Evolutionary conservation across 1,140 invertebrate species (phyloP).

Genomic region (Magallana gigas): DNA sequence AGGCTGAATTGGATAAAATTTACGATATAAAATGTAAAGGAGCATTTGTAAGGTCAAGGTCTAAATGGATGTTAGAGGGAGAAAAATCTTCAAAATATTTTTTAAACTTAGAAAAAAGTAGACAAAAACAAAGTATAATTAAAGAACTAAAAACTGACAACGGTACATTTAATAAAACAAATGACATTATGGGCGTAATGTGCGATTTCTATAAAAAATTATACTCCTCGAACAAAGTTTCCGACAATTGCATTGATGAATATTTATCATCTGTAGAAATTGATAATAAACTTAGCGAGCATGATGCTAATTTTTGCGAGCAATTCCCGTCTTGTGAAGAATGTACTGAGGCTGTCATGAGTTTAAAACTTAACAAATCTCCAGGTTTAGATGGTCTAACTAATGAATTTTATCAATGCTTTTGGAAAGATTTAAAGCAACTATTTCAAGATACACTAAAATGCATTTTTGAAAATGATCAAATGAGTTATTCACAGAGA

Average conservation of each 20-base stretch:
- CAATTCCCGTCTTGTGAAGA: slow-evolving; percentile 18
- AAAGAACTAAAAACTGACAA: slow-evolving; percentile 10
- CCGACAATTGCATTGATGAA: neutral
- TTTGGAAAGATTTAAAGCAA: slow-evolving; percentile 19
- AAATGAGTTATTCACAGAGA: neutral
- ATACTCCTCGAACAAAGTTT: neutral
- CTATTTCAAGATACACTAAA: neutral
- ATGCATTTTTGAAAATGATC: neutral
- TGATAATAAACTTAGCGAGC: neutral
- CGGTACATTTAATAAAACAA: neutral
- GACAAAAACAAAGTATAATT: slow-evolving; percentile 15
- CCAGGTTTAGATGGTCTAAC: neutral
- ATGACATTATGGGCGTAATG: neutral
- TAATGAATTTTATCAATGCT: slow-evolving; percentile 32
- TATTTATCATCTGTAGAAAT: neutral
- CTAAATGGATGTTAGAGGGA: slow-evolving; percentile 5
- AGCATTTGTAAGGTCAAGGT: slow-evolving; percentile 15
- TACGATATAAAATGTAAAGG: slow-evolving; percentile 35
- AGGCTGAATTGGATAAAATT: neutral
- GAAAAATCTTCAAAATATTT: slow-evolving; percentile 38
- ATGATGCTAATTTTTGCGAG: slow-evolving; percentile 7
- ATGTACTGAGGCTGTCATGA: slow-evolving; percentile 20
- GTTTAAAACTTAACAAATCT: slow-evolving; percentile 23
- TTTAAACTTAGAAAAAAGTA: neutral
- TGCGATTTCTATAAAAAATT: neutral